Base-by-base conservation (phyloP, 2,797 vertebrate genomes). In the Micrastur ruficollis region DNA sequence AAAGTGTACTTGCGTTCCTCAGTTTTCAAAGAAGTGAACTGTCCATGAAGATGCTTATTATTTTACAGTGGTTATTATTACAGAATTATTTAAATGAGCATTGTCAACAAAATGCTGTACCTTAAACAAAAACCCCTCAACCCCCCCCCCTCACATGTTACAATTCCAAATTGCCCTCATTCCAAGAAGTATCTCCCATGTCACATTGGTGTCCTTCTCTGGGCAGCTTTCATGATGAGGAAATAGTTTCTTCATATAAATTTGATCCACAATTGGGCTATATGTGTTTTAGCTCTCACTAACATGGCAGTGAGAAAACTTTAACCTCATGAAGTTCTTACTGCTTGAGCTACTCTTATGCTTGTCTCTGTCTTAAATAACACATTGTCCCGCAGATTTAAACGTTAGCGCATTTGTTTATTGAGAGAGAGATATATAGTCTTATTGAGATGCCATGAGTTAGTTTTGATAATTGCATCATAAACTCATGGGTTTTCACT, bases 381-480 rank as follows among this genome's bases (percentile, higher is more conserved):
- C 20, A 32, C 8, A 2, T 44, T 83, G 42, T 79, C 74, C 56
- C 40, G 82, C 32, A 63, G 32, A 86, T 61, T 82, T 80, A 82
- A 82, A 47, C 1, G 3, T 66, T 23, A 53, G 13, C 1, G 8
- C 42, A 44, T 44, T 44, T 44, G 42, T 44, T 44, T 44, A 44
- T 16, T 8, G 42, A 44, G 42, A 44, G 11, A 40, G 38, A 40
- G 38, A n/a, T 4, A 9, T 65, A 6, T 36, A 18, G 27, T 31
- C 44, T 84, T 81, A 11, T 36, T 92, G 71, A 89, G 65, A 38
- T 82, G 36, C 27, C 21, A 4, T 44, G 44, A 79, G 34, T 81
- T 83, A 27, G 5, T 72, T 72, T 90, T 90, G 93, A 20, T 73
- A 95, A 84, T 63, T 80, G 26, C 78, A 73, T 89, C 74, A 50